Conservation (phyloP, 2,888 invertebrate species). For the Macrophya alboannulata region DNA sequence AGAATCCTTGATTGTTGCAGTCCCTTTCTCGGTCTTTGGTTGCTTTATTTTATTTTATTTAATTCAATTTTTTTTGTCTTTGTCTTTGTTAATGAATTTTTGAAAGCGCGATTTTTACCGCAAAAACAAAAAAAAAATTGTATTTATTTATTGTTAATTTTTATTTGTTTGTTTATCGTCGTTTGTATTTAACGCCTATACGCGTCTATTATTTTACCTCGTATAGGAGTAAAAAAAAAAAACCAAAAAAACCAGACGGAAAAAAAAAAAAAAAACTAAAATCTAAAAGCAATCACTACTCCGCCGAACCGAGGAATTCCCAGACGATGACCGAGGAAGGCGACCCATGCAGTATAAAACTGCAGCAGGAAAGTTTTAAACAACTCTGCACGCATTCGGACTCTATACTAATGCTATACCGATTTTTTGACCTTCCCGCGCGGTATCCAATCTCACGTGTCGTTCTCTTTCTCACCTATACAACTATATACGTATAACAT, state of each 20-base stretch:
- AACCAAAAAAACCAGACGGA: too few species aligned
- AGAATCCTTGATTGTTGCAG: not conserved
- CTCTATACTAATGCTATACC: not conserved
- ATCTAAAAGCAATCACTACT: conserved; percentile 44
- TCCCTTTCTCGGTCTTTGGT: not conserved
- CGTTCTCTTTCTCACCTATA: not conserved
- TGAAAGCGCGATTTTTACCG: too few species aligned
- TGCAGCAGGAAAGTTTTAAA: not conserved
- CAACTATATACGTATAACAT: too few species aligned
- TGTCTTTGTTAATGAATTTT: not conserved
- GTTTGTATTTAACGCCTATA: not conserved
- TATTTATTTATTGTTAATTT: not conserved
- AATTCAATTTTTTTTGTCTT: not conserved
- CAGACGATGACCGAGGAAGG: conserved; percentile 44
- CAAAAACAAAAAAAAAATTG: too few species aligned
- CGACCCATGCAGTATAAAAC: conserved; percentile 14
- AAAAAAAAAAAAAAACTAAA: not conserved
- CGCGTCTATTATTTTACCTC: not conserved
- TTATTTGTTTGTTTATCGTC: not conserved
- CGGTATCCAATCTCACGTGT: not conserved
- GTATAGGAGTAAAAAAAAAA: too few species aligned
- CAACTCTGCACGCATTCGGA: not conserved
- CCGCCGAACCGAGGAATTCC: conserved; percentile 28
- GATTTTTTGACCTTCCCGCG: not conserved
- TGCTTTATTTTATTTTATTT: not conserved